A percentile compares a stretch with the other conserved stretches of the same genome.
phyloP scores from a whole-genome alignment of 1,140 invertebrate genomes.

The Apis mellifera region Amel_HAv3.1 CM009931.2:18966501-18967000 shows the following conservation, averaged over 20 bases:
- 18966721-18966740: neutral
- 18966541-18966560: neutral
- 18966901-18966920: constrained; percentile 12
- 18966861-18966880: neutral
- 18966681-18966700: neutral
- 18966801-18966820: neutral
- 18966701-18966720: neutral
- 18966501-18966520: neutral
- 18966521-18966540: no score
- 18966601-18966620: neutral
- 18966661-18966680: neutral
- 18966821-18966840: neutral
- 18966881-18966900: neutral
- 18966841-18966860: neutral
- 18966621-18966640: neutral
- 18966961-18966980: neutral
- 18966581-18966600: no score
- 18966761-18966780: neutral
- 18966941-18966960: constrained; percentile 12
- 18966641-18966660: neutral
- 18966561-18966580: neutral
- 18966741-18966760: neutral
- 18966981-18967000: constrained; percentile 5
- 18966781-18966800: constrained; percentile 5
- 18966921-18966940: neutral